Evolutionary conservation across 64 coral and sea anemone genomes (phyloP), one percentile per base, ranked within the genome.

Genomic region (Stichodactyla helianthus): DNA sequence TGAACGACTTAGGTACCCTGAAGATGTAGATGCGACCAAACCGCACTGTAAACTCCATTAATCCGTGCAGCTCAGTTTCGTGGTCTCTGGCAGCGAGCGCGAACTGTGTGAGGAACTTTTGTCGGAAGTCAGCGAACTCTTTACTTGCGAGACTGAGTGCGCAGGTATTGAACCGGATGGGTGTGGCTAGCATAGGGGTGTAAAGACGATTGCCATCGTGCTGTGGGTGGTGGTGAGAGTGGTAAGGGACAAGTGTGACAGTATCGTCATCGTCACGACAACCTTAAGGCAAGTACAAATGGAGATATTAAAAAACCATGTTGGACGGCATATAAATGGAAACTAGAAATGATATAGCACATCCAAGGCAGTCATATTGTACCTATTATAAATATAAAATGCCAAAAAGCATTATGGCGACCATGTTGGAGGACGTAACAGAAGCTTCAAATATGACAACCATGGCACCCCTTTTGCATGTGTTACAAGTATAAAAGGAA

Each of bases 21-120:
- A 99, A 91, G 19, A 92, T 94, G 54, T 99, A 99, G 18, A 99
- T 86, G 44, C 97, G 91, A 16, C 97, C 97, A 78, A 99, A 95
- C 65, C 92, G 93, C 10, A 95, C 93, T 12, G 78, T 82, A 25
- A 99, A 99, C 60, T 92, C 90, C 86, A 99, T 51, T 15, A 23
- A 53, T 50, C 97, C 97, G 35, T 99, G 97, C 5, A 99, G 53
- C 7, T 85, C 79, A 2, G 85, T 18, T 5, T 87, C 93, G 54
- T 88, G 88, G 58, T 99, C 97, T 83, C 93, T 85, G 71, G 76
- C 88, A 44, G 92, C 91, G 44, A 99, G 68, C 71, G 92, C 35
- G 71, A 84, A 65, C 79, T 99, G 97, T 10, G 85, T 71, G 27
- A 93, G 87, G 78, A 99, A 92, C 77, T 82, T 99, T 44, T 93